These are phyloP conservation scores for Apocrypta bakeri DNA, from an alignment of 1,140 invertebrate genomes.

Conservation along the genomic window DNA sequence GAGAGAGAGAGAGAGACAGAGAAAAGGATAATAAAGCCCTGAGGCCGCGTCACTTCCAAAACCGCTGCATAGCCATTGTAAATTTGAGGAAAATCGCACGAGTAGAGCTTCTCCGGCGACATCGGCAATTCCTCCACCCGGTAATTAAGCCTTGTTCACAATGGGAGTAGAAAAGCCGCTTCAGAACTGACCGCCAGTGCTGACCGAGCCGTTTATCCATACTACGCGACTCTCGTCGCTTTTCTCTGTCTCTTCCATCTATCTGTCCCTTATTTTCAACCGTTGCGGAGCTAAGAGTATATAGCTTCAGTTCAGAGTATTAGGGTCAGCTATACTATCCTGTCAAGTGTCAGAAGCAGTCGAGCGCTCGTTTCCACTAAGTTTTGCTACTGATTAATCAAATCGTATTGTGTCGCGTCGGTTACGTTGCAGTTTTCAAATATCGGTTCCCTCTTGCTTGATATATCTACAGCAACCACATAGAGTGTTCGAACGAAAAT, in stretches of 20 bases:
- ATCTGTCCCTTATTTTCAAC: conserved; percentile 3
- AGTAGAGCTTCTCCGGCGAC: background rate
- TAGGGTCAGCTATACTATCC: background rate
- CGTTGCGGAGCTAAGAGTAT: background rate
- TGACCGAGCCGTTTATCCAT: conserved; percentile 60
- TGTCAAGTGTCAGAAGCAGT: background rate
- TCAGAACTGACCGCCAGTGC: conserved; percentile 58
- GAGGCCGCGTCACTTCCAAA: background rate
- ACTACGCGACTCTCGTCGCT: conserved; percentile 38
- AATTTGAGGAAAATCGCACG: background rate
- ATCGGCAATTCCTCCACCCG: conserved; percentile 24
- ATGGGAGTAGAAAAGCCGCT: conserved; percentile 65
- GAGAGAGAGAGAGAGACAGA: too few relatives aligned
- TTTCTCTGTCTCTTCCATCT: background rate
- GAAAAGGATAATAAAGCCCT: too few relatives aligned
- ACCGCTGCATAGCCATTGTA: background rate
- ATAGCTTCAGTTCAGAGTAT: too few relatives aligned
- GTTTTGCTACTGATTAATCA: too few relatives aligned
- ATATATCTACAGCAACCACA: too few relatives aligned
- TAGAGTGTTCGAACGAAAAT: too few relatives aligned
- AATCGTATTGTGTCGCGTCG: too few relatives aligned
- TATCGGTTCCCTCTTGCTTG: background rate
- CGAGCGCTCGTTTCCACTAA: too few relatives aligned
- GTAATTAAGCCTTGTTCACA: conserved; percentile 67
- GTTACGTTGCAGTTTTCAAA: too few relatives aligned